These are phyloP conservation scores for Protobothrops mucrosquamatus DNA, from an alignment of 2,113 vertebrate species.

Conservation along the genomic window DNA sequence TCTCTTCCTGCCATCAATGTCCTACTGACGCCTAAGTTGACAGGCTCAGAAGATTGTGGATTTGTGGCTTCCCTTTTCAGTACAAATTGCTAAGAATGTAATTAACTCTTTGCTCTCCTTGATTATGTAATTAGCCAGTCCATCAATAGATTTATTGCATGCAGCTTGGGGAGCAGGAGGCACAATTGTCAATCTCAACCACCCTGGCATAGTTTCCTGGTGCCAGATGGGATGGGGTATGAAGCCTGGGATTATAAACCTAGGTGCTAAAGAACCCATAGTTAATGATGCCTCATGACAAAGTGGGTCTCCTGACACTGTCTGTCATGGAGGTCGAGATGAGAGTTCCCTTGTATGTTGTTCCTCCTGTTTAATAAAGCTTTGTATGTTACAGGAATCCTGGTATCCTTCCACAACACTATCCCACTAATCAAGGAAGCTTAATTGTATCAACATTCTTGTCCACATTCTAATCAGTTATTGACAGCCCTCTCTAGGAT, in stretches of 20 bases:
- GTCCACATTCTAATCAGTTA: background rate
- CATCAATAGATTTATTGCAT: background rate
- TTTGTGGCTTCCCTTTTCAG: background rate
- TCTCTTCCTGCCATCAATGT: background rate
- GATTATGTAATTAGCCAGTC: background rate
- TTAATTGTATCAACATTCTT: background rate
- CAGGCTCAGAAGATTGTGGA: background rate
- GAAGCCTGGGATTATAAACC: background rate
- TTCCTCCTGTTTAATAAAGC: background rate
- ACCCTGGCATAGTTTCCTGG: background rate
- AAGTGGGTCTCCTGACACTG: background rate
- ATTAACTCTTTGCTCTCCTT: background rate
- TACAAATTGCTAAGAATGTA: background rate
- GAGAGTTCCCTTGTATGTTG: background rate
- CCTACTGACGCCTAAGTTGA: background rate
- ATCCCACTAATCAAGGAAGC: background rate
- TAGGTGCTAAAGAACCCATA: background rate
- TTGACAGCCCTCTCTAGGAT: background rate
- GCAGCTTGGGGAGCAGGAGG: background rate
- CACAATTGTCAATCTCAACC: background rate
- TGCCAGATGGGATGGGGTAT: background rate
- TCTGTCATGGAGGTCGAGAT: background rate
- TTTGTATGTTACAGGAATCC: background rate
- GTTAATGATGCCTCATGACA: background rate
- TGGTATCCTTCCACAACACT: background rate